Conservation (phyloP, 2,888 invertebrate species). For the Acleris literana region DNA sequence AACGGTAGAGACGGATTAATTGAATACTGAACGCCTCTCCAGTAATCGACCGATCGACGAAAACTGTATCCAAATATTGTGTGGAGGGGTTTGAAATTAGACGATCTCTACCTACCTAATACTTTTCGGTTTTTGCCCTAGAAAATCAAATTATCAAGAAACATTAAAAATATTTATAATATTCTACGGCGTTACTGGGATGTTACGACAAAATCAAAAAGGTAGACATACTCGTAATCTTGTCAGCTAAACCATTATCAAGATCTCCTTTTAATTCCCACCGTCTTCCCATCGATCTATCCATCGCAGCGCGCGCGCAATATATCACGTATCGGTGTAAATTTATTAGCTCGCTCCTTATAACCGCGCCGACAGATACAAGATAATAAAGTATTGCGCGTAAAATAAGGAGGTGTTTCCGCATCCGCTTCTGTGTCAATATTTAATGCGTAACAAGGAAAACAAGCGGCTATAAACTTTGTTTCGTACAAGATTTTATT, state of each 20-base stretch:
- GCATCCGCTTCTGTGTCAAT: conserved; percentile 3
- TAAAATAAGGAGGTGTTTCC: conserved; percentile 11
- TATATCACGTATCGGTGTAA: conserved; percentile 30
- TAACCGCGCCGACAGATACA: conserved; percentile 19
- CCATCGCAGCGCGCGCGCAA: conserved; percentile 22
- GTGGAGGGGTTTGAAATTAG: too few relatives aligned
- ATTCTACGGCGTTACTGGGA: too few relatives aligned
- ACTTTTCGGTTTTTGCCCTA: too few relatives aligned
- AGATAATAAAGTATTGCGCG: conserved; percentile 23
- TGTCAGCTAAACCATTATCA: background rate
- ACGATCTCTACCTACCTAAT: too few relatives aligned
- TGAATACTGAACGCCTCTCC: too few relatives aligned
- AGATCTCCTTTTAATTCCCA: conserved; percentile 16
- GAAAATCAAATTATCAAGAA: too few relatives aligned
- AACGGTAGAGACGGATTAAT: too few relatives aligned
- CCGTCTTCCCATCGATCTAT: conserved; percentile 25
- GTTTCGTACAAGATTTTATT: conserved; percentile 6
- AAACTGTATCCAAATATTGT: too few relatives aligned
- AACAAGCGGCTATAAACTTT: conserved; percentile 4
- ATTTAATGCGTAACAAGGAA: conserved; percentile 11
- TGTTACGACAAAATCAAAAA: too few relatives aligned
- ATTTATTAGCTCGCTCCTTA: conserved; percentile 27
- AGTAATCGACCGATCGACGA: too few relatives aligned
- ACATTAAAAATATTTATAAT: too few relatives aligned
- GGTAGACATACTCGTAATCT: too few relatives aligned